Evolutionary conservation across 2,113 vertebrate genomes (phyloP), one percentile per base, ranked within the genome.

Genomic region (Megalops atlanticus): DNA sequence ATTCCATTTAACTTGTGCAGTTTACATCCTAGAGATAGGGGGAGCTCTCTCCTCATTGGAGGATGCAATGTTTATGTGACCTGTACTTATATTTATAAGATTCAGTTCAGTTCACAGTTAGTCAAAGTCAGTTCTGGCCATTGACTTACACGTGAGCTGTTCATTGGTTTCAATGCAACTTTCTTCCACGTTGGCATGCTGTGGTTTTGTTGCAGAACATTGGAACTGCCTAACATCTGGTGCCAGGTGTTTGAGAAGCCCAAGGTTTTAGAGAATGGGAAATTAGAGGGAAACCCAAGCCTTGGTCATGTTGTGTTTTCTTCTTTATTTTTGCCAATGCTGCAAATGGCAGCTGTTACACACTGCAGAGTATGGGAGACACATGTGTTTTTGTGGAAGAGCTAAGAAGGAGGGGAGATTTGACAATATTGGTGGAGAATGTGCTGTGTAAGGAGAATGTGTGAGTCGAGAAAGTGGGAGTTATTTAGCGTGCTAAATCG

Each of bases 1-100:
- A 77, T 47, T 7, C n/a, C 31, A 77, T 47, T 49, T 52, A 64
- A 64, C 21, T 64, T 15, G 39, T 27, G 49, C 36, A 16, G 41
- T 70, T 41, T 38, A 10, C 33, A 52, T 78, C 68, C 69, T 45
- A 54, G 78, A 72, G 76, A 76, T 36, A 82, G 81, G 47, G 81
- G 81, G 76, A 69, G 76, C 81, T 82, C 76, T 47, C 24, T 41
- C 39, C 45, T 74, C 68, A 82, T 43, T 49, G 47, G 43, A 72
- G 38, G 21, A 40, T 14, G 39, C 35, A 38, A 27, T 76, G 73
- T 45, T 76, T 77, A 76, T 52, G 68, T 39, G 39, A 33, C 31
- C 54, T 40, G 36, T 47, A 76, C 73, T 45, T 69, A 36, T 35
- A 58, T 58, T 58, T n/a, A n/a, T n/a, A n/a, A n/a, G n/a, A n/a